Conservation (phyloP, 2,797 vertebrate species). For the Furcifer pardalis region DNA sequence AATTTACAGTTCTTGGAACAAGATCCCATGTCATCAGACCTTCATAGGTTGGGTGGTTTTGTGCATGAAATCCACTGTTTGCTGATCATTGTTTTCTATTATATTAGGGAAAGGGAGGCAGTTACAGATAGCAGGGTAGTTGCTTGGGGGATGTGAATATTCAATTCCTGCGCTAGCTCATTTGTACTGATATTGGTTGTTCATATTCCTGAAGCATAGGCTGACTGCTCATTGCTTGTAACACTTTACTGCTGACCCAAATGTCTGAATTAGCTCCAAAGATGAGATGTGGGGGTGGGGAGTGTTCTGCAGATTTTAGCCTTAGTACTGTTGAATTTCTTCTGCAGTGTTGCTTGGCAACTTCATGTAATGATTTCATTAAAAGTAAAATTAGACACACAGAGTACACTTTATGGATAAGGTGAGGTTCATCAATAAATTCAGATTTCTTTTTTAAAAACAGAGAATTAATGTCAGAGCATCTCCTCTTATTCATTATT, state of each 20-base stretch:
- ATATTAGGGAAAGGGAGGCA: background rate
- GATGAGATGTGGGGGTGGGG: background rate
- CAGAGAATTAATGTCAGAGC: constrained; percentile 3
- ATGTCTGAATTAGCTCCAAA: background rate
- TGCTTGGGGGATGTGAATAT: background rate
- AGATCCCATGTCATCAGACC: too few species aligned
- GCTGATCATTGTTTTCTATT: background rate
- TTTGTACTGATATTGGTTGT: background rate
- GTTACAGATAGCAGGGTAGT: background rate
- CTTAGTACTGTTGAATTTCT: background rate
- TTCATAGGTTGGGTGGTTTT: background rate
- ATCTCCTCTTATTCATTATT: constrained; percentile 22
- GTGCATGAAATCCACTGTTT: background rate
- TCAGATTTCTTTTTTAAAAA: constrained; percentile 15
- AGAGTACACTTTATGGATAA: constrained; percentile 25
- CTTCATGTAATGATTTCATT: constrained; percentile 31
- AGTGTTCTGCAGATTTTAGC: constrained; percentile 5
- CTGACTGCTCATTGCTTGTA: background rate
- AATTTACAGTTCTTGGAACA: background rate
- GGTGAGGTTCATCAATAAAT: constrained; percentile 6
- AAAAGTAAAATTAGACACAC: constrained; percentile 13
- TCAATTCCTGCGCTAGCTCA: background rate
- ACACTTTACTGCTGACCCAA: background rate
- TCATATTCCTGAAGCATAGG: background rate
- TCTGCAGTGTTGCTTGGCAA: constrained; percentile 28